phyloP scores from a whole-genome alignment of 2,888 invertebrate genomes.

The Tridacna gigas region DNA sequence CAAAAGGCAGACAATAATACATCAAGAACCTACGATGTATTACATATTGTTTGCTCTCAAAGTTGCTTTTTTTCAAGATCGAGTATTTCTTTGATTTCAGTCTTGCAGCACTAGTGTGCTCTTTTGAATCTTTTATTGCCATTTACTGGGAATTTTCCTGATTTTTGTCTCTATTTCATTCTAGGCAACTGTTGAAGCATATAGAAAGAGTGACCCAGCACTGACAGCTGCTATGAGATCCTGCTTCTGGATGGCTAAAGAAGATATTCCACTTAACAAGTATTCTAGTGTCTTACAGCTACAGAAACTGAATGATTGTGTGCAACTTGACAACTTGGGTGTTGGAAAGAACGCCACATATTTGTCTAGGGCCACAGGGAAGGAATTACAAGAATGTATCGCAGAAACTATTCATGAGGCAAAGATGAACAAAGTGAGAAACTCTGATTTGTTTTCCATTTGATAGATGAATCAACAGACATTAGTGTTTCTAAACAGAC shows the following conservation, averaged over 20 bases:
- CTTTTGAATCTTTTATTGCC: too few relatives aligned
- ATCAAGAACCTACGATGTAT: too few relatives aligned
- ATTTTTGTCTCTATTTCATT: too few relatives aligned
- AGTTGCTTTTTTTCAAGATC: too few relatives aligned
- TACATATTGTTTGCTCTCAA: too few relatives aligned
- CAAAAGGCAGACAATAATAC: too few relatives aligned
- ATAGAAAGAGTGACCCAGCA: conserved; percentile 10
- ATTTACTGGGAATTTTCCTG: too few relatives aligned
- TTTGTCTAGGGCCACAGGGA: too few relatives aligned
- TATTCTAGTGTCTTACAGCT: background rate
- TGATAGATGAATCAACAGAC: too few relatives aligned
- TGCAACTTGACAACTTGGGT: background rate
- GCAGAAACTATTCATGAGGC: background rate
- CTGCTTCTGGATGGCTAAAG: conserved; percentile 16
- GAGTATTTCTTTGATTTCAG: too few relatives aligned
- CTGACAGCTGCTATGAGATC: conserved; percentile 14
- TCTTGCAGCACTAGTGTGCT: too few relatives aligned
- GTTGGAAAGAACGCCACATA: conserved; percentile 13
- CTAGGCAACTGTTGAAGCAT: conserved; percentile 14
- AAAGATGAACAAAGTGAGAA: conserved; percentile 1
- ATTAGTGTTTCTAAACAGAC: conserved; percentile 2
- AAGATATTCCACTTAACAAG: conserved; percentile 21
- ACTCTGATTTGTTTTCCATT: background rate
- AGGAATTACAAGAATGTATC: conserved; percentile 13
- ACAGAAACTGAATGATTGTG: background rate